phyloP scores from a whole-genome alignment of 2,888 invertebrate species.

The Amblyjoppa fuscipennis region DNA sequence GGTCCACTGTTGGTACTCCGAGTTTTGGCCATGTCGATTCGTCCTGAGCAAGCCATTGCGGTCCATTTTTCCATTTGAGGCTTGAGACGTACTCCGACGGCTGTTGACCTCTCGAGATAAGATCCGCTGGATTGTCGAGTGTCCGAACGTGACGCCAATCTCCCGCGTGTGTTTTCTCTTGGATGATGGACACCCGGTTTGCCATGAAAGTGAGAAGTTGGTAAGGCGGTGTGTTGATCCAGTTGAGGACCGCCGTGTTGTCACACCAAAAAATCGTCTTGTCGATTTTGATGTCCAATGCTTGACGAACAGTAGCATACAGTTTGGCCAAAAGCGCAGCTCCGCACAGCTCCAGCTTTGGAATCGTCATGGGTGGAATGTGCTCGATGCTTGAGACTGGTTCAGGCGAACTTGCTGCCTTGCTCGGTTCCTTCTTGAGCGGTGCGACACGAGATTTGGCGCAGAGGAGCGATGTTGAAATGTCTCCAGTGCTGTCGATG shows the following conservation, averaged over 20 bases:
- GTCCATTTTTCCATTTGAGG: constrained; percentile 47
- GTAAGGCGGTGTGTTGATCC: constrained; percentile 38
- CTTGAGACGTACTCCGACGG: constrained; percentile 21
- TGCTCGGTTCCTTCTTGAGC: background rate
- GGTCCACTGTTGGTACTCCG: background rate
- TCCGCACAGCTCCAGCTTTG: constrained; percentile 14
- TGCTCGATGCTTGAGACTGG: background rate
- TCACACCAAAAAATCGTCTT: constrained; percentile 47
- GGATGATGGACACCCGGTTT: constrained; percentile 53
- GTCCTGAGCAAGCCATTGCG: constrained; percentile 32
- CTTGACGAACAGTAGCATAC: background rate
- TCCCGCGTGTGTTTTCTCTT: background rate
- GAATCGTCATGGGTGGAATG: constrained; percentile 35
- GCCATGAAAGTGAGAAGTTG: constrained; percentile 47
- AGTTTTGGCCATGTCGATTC: constrained; percentile 52
- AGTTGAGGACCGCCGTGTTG: constrained; percentile 28
- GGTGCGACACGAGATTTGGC: constrained; percentile 42
- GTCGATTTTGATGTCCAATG: background rate
- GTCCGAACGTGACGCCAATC: constrained; percentile 52
- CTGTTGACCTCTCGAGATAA: constrained; percentile 46
- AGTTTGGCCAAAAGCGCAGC: constrained; percentile 6
- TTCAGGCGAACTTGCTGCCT: background rate
- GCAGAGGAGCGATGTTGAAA: constrained; percentile 1
- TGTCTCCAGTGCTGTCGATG: background rate
- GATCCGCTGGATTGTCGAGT: constrained; percentile 45